Evolutionary conservation across 1,140 invertebrate species (phyloP), one percentile per base, ranked within the genome.

Genomic region (Drosophila lini): DNA sequence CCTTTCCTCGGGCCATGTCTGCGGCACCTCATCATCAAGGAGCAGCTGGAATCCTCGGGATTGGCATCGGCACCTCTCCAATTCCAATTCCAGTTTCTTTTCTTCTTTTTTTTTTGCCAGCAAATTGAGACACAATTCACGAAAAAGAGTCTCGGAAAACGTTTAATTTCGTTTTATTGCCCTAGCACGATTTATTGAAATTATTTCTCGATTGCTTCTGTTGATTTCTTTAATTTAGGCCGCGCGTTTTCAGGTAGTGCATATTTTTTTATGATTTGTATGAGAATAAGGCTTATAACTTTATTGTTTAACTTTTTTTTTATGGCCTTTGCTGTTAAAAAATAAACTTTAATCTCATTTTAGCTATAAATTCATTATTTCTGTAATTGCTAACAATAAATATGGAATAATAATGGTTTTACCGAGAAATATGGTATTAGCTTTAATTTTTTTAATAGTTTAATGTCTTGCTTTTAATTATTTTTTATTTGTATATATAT

Each of bases 91-190:
- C 38, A 56, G 36, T 44, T 32, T 22, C 44, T 13, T 19, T 57
- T 19, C 19, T 19, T 28, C 15, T 52, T 34, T 15, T 13, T 13
- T 52, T 19, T 42, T 76, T 50, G 19, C 34, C 28, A 42, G 25
- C 76, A 86, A 86, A 86, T 86, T 86, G 83, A 86, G 83, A 86
- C 80, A 83, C 83, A 86, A 74, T 44, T 48, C 52, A 31, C 69
- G 42, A 48, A 55, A 38, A 36, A 55, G 52, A 45, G 63, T 61
- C 63, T 3, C 55, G 11, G 40, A 58, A 76, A 80, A 50, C 55
- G 64, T 88, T 88, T 82, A 83, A 88, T 88, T 88, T 89, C 77
- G 61, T 83, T 88, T 86, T 88, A 88, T 88, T 77, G 80, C 82
- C 70, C 63, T 75, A 64, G 77, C 83, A 88, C 83, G 83, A 88